phyloP scores from a whole-genome alignment of 1,140 invertebrate species.

The Varroa destructor region DNA sequence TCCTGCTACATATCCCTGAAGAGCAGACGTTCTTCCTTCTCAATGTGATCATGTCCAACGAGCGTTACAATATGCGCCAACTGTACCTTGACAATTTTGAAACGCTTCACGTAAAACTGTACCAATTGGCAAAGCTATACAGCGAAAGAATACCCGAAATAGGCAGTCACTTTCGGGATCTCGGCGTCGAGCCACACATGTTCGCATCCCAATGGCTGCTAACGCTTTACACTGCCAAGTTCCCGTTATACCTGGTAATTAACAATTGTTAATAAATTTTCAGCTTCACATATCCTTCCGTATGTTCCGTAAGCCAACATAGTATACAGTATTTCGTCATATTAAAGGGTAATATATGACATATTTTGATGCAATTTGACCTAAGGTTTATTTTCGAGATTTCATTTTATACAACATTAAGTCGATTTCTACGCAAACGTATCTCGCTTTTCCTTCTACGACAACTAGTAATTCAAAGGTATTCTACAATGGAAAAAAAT shows the following conservation, averaged over 20 bases:
- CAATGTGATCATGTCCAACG: conserved; percentile 87
- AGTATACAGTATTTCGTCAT: neutral
- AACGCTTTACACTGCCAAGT: conserved; percentile 93
- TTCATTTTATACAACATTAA: too few relatives aligned
- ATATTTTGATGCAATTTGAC: neutral
- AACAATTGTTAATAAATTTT: conserved; percentile 4
- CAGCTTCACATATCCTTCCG: neutral
- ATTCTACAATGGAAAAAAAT: too few relatives aligned
- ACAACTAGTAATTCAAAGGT: too few relatives aligned
- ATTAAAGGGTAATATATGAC: neutral
- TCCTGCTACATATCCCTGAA: conserved; percentile 95
- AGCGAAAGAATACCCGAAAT: conserved; percentile 73
- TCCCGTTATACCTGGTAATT: conserved; percentile 73
- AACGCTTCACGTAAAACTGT: conserved; percentile 66
- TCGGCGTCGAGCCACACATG: conserved; percentile 87
- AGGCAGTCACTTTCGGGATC: conserved; percentile 73
- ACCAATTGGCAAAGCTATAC: conserved; percentile 31
- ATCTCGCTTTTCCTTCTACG: too few relatives aligned
- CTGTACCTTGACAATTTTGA: conserved; percentile 93
- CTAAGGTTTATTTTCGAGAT: neutral
- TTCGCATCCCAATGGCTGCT: conserved; percentile 99
- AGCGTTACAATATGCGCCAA: conserved; percentile 67
- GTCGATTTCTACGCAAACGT: too few relatives aligned
- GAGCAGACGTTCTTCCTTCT: conserved; percentile 96
- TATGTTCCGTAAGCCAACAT: neutral